Percentiles rank a stretch among this genome's conserved stretches.
These are phyloP conservation scores for Pantala flavescens DNA, from an alignment of 1,140 invertebrate genomes.

Conservation along the genomic window DNA sequence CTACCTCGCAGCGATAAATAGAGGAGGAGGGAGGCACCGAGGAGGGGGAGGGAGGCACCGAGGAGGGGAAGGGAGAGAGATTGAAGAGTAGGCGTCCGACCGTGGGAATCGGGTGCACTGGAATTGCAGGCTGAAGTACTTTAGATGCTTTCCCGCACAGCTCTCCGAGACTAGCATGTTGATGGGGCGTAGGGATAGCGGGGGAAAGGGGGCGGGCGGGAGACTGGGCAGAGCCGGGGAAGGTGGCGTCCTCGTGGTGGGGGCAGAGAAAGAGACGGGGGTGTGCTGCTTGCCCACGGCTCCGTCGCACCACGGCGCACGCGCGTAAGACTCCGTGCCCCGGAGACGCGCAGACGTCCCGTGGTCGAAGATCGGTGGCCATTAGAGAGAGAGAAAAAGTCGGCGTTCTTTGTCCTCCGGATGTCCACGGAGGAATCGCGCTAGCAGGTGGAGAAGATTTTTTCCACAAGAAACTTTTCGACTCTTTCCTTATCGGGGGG, in stretches of 20 bases:
- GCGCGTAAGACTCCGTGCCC: not conserved
- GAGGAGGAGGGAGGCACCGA: no score
- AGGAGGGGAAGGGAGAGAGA: conserved; percentile 16
- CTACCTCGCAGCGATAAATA: no score
- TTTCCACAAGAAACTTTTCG: no score
- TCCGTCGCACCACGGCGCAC: not conserved
- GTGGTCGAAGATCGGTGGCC: not conserved
- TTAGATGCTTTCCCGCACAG: conserved; percentile 12
- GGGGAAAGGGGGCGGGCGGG: not conserved
- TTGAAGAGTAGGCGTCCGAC: conserved; percentile 10
- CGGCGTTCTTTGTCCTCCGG: not conserved
- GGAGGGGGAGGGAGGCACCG: not conserved
- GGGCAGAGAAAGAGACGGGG: not conserved
- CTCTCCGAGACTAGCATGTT: not conserved
- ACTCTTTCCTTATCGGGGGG: no score
- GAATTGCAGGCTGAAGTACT: conserved; percentile 15
- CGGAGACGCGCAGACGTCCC: not conserved
- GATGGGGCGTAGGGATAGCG: not conserved
- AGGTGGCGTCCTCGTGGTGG: not conserved
- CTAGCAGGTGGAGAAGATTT: no score
- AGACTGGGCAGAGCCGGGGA: no score
- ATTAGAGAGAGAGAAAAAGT: not conserved
- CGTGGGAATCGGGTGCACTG: conserved; percentile 15
- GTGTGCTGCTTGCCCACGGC: not conserved
- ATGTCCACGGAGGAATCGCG: no score